Percentiles rank a stretch among this genome's conserved stretches.
Evolutionary conservation across 2,888 invertebrate species (phyloP).

Genomic region (Trichopria drosophilae): DNA sequence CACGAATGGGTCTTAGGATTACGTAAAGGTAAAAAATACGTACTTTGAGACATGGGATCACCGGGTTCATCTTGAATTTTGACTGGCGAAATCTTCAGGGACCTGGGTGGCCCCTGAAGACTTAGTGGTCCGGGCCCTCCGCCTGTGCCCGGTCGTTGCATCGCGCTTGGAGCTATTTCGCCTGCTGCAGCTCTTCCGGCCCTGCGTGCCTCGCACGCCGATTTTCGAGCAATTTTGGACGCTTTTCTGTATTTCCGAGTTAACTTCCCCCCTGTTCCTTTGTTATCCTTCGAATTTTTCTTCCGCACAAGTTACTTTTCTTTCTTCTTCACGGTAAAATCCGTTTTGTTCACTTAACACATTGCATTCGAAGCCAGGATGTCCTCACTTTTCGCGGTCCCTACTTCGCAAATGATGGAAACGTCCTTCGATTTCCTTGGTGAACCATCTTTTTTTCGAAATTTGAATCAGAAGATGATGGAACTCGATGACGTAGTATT

Average conservation of each 20-base stretch:
- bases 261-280: constrained; percentile 36
- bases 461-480: too few species aligned
- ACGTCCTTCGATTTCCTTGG: too few species aligned
- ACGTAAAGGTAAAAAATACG: too few species aligned
- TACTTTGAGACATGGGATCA: constrained; percentile 54
- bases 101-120: constrained; percentile 56
- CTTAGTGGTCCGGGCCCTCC: constrained; percentile 53
- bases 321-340: constrained; percentile 1
- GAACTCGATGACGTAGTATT: too few species aligned
- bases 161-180: constrained; percentile 51
- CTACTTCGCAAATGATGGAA: too few species aligned
- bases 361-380: too few species aligned
- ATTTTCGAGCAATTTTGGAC: constrained; percentile 53
- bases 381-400: too few species aligned
- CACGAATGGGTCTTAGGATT: too few species aligned
- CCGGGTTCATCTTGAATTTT: constrained; percentile 53
- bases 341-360: too few species aligned
- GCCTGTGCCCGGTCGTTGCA: constrained; percentile 51
- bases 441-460: too few species aligned
- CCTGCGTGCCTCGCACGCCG: constrained; percentile 46
- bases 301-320: constrained; percentile 1
- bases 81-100: constrained; percentile 55
- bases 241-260: constrained; percentile 34
- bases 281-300: constrained; percentile 17
- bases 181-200: constrained; percentile 47